A percentile compares a stretch with the other conserved stretches of the same genome.
Conservation (phyloP, 2,888 invertebrate species). For the Biston betularia region DNA sequence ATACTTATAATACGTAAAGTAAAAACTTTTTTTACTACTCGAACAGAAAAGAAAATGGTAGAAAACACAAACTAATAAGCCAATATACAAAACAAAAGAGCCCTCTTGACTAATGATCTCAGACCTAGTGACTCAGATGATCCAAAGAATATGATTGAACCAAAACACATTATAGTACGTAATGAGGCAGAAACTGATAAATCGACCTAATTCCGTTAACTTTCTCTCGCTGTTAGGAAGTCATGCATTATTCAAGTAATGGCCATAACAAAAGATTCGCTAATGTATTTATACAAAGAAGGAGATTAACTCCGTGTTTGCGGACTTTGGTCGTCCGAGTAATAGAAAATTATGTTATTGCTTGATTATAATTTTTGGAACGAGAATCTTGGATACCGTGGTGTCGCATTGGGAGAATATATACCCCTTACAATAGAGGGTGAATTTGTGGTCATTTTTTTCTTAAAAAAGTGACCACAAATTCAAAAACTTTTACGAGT, state of each 20-base stretch:
- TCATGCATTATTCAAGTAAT: slow-evolving; percentile 34
- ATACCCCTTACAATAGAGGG: too few relatives aligned
- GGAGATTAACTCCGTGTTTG: slow-evolving; percentile 18
- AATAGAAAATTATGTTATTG: slow-evolving; percentile 15
- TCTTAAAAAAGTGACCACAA: too few relatives aligned
- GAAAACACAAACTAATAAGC: slow-evolving; percentile 4
- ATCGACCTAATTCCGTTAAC: slow-evolving; percentile 37
- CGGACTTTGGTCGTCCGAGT: slow-evolving; percentile 13
- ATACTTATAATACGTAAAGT: too few relatives aligned
- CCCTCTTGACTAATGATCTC: slow-evolving; percentile 20
- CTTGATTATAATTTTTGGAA: background rate
- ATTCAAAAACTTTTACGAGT: too few relatives aligned
- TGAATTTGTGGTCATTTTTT: too few relatives aligned
- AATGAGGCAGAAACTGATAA: slow-evolving; percentile 36
- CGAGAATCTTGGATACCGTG: too few relatives aligned
- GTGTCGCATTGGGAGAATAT: too few relatives aligned
- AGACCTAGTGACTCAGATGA: slow-evolving; percentile 25
- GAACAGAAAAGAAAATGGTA: background rate
- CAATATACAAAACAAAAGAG: slow-evolving; percentile 26
- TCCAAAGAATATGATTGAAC: slow-evolving; percentile 30
- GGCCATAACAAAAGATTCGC: slow-evolving; percentile 25
- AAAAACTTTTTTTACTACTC: too few relatives aligned
- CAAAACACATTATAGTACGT: slow-evolving; percentile 32
- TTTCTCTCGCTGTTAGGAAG: slow-evolving; percentile 21
- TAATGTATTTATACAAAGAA: slow-evolving; percentile 27